These are phyloP conservation scores for Folsomia manolachei DNA, from an alignment of 2,888 invertebrate genomes.

Conservation along the genomic window DNA sequence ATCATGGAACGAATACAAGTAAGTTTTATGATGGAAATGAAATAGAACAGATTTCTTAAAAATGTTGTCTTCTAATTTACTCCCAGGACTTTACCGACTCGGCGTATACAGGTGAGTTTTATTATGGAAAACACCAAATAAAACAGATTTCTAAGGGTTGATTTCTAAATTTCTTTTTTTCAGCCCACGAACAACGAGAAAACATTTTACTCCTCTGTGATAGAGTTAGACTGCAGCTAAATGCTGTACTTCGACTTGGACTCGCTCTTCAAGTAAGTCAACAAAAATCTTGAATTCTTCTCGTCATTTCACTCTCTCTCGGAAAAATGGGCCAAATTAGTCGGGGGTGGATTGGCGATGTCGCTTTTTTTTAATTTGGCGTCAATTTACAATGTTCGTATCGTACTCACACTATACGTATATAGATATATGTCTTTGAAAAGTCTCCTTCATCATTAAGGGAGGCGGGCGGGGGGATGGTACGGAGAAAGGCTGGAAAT, in stretches of 20 bases:
- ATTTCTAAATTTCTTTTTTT: too few species aligned
- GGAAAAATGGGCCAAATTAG: neutral
- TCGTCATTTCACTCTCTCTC: neutral
- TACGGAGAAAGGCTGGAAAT: neutral
- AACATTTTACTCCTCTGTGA: constrained; percentile 85
- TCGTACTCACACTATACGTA: neutral
- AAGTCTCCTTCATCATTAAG: too few species aligned
- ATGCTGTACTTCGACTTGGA: constrained; percentile 76
- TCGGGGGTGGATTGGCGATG: neutral
- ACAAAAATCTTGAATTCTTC: neutral
- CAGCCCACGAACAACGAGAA: constrained; percentile 76
- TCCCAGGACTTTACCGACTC: constrained; percentile 90
- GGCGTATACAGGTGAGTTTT: constrained; percentile 95
- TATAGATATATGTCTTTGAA: too few species aligned
- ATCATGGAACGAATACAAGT: constrained; percentile 85
- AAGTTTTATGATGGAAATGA: constrained; percentile 13
- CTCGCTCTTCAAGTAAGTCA: constrained; percentile 62
- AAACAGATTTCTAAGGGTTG: neutral
- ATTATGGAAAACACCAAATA: constrained; percentile 69
- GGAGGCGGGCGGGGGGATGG: neutral
- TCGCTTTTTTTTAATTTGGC: neutral
- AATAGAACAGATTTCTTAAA: neutral
- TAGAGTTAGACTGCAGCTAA: constrained; percentile 84
- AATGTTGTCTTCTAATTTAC: too few species aligned
- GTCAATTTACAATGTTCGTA: neutral